A percentile compares a stretch with the other conserved stretches of the same genome.
phyloP scores from a whole-genome alignment of 2,797 vertebrate genomes.

The Esox masquinongy region DNA sequence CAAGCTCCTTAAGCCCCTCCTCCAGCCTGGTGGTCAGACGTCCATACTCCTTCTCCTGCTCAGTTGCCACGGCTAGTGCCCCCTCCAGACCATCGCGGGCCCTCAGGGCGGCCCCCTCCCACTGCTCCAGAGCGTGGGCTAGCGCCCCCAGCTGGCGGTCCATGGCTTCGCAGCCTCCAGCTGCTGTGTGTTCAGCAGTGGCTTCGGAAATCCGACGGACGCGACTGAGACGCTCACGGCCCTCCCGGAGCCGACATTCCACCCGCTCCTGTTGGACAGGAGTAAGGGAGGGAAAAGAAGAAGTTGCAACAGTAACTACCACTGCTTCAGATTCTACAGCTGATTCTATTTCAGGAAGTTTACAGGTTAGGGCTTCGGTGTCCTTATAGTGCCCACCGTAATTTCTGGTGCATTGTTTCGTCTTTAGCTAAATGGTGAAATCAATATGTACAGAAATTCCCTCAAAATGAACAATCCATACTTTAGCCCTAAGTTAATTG shows the following conservation, averaged over 20 bases:
- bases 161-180: conserved; percentile 84
- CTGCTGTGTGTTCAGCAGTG: conserved; percentile 79
- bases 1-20: conserved; percentile 77
- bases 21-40: conserved; percentile 79
- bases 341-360: conserved; percentile 64
- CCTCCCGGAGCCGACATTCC: conserved; percentile 85
- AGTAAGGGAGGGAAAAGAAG: conserved; percentile 32
- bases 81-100: conserved; percentile 80
- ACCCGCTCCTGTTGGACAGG: conserved; percentile 84
- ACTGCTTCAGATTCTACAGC: conserved; percentile 44
- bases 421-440: no score
- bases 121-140: conserved; percentile 88
- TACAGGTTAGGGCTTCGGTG: not conserved
- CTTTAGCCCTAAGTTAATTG: no score
- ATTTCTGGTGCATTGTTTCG: no score
- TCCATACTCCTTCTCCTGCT: conserved; percentile 86
- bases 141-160: conserved; percentile 89
- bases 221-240: conserved; percentile 83
- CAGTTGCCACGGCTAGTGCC: conserved; percentile 78
- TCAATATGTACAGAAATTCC: no score
- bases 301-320: conserved; percentile 80
- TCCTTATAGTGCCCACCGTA: not conserved
- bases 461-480: no score
- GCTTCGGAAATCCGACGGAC: conserved; percentile 76
- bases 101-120: conserved; percentile 85